Conservation (phyloP, 2,888 invertebrate genomes). For the Epistrophe grossulariae region DNA sequence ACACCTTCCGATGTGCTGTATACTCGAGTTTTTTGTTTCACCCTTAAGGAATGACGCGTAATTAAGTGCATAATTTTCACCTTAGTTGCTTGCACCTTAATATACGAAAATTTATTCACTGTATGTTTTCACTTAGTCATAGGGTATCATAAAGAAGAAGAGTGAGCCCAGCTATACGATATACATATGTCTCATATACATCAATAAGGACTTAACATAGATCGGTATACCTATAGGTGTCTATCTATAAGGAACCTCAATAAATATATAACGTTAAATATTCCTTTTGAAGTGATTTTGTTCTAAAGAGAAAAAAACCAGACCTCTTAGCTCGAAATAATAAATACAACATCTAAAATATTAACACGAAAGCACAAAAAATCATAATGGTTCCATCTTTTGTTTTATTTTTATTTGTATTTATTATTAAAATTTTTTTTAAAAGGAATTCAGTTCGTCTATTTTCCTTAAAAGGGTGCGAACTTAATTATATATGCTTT, state of each 20-base stretch:
- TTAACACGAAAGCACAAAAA: not conserved
- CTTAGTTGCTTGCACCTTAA: conserved; percentile 43
- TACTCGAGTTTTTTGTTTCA: conserved; percentile 1
- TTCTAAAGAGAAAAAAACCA: not conserved
- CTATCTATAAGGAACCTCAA: too few species aligned
- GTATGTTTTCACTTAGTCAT: not conserved
- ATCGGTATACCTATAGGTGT: too few species aligned
- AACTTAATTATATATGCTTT: not conserved
- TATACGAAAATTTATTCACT: not conserved
- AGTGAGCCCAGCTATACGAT: too few species aligned
- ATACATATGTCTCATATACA: not conserved
- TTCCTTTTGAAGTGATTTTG: not conserved
- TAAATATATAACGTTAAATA: not conserved
- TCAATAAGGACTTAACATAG: not conserved
- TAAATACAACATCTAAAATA: too few species aligned
- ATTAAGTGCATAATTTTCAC: conserved; percentile 65
- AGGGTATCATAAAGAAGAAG: too few species aligned
- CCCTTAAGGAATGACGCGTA: conserved; percentile 27
- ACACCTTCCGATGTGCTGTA: conserved; percentile 14
- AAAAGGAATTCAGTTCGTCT: not conserved
- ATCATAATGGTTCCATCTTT: not conserved
- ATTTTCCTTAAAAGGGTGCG: not conserved
- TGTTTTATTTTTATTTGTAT: not conserved
- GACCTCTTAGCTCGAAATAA: not conserved
- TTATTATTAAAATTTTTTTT: not conserved